phyloP scores from a whole-genome alignment of 35 echinoderm and acorn worm genomes.

The Diadema setosum region DNA sequence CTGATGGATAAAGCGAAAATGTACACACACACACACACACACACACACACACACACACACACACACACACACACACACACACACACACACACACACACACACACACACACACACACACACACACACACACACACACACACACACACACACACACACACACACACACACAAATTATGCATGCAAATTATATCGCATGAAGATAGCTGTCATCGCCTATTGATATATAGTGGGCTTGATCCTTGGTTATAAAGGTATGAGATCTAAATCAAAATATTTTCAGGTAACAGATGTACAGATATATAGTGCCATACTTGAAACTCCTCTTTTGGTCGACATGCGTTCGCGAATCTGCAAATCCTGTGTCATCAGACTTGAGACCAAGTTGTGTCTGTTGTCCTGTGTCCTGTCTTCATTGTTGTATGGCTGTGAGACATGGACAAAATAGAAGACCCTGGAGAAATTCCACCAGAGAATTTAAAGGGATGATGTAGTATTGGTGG shows the following conservation, averaged over 20 bases:
- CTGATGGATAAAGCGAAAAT: too few relatives aligned
- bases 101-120: neutral
- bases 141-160: slow-evolving; percentile 3
- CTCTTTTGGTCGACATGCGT: neutral
- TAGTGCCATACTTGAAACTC: neutral
- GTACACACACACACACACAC: too few relatives aligned
- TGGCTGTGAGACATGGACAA: too few relatives aligned
- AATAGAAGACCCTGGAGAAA: too few relatives aligned
- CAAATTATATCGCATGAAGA: neutral
- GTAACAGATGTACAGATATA: neutral
- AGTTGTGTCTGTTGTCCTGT: too few relatives aligned
- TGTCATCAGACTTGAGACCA: too few relatives aligned
- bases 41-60: too few relatives aligned
- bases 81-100: too few relatives aligned
- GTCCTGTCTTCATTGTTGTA: too few relatives aligned
- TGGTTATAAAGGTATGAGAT: neutral
- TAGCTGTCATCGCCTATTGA: neutral
- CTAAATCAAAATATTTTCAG: neutral
- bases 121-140: neutral
- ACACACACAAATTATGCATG: neutral
- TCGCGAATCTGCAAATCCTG: neutral
- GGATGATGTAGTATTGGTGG: too few relatives aligned
- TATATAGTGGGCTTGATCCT: neutral
- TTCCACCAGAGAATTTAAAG: too few relatives aligned
- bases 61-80: too few relatives aligned